Evolutionary conservation across 2,797 vertebrate genomes (phyloP), one percentile per base, ranked within the genome.

Genomic region (Sorex maritimensis): DNA sequence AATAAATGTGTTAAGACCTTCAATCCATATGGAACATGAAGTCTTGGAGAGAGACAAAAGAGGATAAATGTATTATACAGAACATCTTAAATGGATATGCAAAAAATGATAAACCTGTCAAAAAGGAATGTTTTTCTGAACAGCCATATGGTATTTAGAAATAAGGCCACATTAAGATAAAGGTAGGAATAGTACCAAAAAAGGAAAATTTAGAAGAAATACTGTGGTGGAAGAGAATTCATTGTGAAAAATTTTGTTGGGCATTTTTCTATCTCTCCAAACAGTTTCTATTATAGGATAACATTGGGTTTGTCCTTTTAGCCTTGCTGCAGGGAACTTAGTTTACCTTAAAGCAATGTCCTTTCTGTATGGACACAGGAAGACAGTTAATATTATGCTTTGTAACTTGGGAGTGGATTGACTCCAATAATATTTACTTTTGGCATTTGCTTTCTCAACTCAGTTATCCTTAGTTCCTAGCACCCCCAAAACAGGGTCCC

Each of bases 41-140:
- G 92, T 95, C 71, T 19, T 96, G 30, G 58, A 94, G 86, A 91
- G 30, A 88, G 67, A 95, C 86, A 91, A 65, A 88, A 95, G 78
- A 90, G 68, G 58, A 91, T 87, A 83, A 92, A 65, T 95, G 44
- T 81, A 72, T 93, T 96, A 67, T n/a, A 72, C 69, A 91, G 80
- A 95, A 73, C 41, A n/a, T 97, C 93, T 95, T 86, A 95, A 96
- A 86, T 94, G 81, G 91, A 86, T 87, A 28, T 75, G 80, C 79
- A 93, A 91, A 95, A 95, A 97, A 94, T 88, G 85, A 96, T 97
- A 97, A 97, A 97, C 71, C 81, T 96, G 83, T 94, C 95, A 96
- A 90, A 89, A 95, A 58, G 81, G 74, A 97, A 93, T 95, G 84
- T 94, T 94, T 95, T 97, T 77, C 81, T 92, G 86, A 84, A 84